These are phyloP conservation scores for Bombus cullumanus DNA, from an alignment of 1,140 invertebrate genomes.

Conservation along the genomic window DNA sequence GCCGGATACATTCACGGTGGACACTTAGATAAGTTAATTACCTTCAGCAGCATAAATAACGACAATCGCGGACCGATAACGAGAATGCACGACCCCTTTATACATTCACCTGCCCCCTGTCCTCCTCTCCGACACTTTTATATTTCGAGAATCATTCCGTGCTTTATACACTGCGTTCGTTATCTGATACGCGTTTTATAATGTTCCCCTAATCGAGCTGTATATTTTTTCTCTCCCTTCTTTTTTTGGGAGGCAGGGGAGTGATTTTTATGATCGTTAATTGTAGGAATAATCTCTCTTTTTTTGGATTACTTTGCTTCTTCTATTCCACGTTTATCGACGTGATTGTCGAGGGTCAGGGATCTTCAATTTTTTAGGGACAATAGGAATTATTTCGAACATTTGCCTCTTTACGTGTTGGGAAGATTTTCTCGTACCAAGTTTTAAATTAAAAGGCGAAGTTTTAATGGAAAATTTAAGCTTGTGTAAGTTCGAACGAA, in stretches of 20 bases:
- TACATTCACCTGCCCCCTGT: slow-evolving; percentile 15
- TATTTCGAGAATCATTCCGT: slow-evolving; percentile 50
- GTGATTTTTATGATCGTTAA: not conserved
- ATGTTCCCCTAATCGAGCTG: slow-evolving; percentile 36
- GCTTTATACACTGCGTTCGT: slow-evolving; percentile 42
- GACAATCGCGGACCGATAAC: slow-evolving; percentile 50
- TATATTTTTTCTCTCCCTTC: not conserved
- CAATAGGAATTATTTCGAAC: no score
- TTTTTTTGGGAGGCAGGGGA: no score
- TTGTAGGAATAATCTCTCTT: not conserved
- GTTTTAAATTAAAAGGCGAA: no score
- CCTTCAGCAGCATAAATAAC: slow-evolving; percentile 51
- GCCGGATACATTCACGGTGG: slow-evolving; percentile 38
- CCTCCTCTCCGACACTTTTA: slow-evolving; percentile 34
- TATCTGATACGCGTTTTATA: slow-evolving; percentile 43
- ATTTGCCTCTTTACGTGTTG: no score
- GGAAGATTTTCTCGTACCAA: no score
- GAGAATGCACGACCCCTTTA: slow-evolving; percentile 46
- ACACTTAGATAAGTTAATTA: slow-evolving; percentile 56
- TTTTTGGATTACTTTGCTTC: not conserved
- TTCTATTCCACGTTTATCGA: no score
- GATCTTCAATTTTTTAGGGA: no score
- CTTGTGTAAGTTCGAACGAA: no score
- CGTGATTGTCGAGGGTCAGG: not conserved
- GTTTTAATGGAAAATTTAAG: no score